A percentile compares a stretch with the other conserved stretches of the same genome.
phyloP scores from a whole-genome alignment of 2,888 invertebrate species.

The Microchrysa polita region DNA sequence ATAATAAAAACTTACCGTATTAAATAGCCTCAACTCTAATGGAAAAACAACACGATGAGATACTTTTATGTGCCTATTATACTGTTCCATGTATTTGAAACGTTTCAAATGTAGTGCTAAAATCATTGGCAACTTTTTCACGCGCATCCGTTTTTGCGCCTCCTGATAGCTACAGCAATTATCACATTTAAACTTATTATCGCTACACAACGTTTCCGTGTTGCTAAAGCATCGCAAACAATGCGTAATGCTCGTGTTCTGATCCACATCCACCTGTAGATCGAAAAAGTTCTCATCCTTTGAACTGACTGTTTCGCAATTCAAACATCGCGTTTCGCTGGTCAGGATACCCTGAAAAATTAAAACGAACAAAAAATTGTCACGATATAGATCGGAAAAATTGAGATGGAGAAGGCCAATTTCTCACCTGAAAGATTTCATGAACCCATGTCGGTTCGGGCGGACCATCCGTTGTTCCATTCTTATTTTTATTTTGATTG shows the following conservation, averaged over 20 bases:
- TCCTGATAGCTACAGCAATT: slow-evolving; percentile 99
- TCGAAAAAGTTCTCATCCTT: slow-evolving; percentile 99
- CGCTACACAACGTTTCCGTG: slow-evolving; percentile 97
- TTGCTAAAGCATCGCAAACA: slow-evolving; percentile 98
- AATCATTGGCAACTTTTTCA: slow-evolving; percentile 98
- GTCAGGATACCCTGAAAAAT: slow-evolving; percentile 99
- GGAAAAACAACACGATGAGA: slow-evolving; percentile 99
- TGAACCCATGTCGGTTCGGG: slow-evolving; percentile 97
- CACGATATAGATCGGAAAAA: not conserved
- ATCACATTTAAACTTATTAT: slow-evolving; percentile 99
- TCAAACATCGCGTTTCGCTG: slow-evolving; percentile 98
- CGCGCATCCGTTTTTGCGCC: slow-evolving; percentile 98
- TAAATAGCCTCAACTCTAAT: slow-evolving; percentile 94
- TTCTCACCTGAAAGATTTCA: slow-evolving; percentile 89
- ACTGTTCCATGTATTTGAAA: slow-evolving; percentile 98
- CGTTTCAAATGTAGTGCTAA: slow-evolving; percentile 97
- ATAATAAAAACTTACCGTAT: slow-evolving; percentile 83
- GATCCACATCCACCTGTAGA: slow-evolving; percentile 98
- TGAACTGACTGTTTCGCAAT: slow-evolving; percentile 99
- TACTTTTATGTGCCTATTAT: slow-evolving; percentile 98
- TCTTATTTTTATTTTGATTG: slow-evolving; percentile 56
- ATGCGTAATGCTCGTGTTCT: slow-evolving; percentile 98
- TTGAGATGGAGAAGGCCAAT: not conserved
- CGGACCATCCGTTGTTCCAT: slow-evolving; percentile 65
- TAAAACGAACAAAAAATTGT: slow-evolving; percentile 61